Percentiles rank a stretch among this genome's conserved stretches.
Conservation (phyloP, 2,113 vertebrate genomes). For the Perca schrenkii region DNA sequence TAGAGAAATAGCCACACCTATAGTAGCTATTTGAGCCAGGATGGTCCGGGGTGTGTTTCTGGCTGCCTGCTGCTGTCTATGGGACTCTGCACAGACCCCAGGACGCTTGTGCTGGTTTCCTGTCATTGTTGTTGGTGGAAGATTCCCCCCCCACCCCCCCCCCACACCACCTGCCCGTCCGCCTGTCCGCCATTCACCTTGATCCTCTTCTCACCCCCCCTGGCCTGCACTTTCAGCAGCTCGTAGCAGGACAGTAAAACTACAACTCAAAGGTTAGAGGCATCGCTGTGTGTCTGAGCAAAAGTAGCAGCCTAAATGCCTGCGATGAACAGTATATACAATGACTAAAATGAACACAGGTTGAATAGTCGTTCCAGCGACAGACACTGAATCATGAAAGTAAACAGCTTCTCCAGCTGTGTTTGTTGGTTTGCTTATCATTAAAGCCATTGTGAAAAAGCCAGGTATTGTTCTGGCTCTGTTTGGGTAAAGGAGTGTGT, state of each 20-base stretch:
- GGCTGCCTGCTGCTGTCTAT: conserved; percentile 42
- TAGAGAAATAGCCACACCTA: conserved; percentile 40
- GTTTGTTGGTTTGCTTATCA: conserved; percentile 35
- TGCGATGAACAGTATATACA: neutral
- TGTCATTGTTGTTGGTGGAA: conserved; percentile 77
- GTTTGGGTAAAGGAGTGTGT: conserved; percentile 19
- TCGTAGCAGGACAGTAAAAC: conserved; percentile 13
- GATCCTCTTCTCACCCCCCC: conserved; percentile 23
- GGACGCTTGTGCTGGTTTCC: conserved; percentile 75
- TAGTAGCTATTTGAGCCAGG: conserved; percentile 26
- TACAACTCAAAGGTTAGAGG: neutral
- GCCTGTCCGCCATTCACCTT: neutral
- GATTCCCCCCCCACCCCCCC: no score
- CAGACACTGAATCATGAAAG: conserved; percentile 31
- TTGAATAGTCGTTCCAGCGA: conserved; percentile 22
- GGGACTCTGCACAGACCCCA: conserved; percentile 56
- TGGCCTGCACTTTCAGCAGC: conserved; percentile 1
- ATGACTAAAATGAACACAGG: neutral
- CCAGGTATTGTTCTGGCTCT: conserved; percentile 54
- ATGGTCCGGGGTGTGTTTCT: conserved; percentile 33
- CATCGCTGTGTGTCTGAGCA: neutral
- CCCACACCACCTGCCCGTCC: no score
- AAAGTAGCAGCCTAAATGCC: neutral
- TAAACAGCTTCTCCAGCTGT: conserved; percentile 42
- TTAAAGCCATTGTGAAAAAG: conserved; percentile 32